These are phyloP conservation scores for Shargacucullia verbasci DNA, from an alignment of 2,888 invertebrate species.

Conservation along the genomic window DNA sequence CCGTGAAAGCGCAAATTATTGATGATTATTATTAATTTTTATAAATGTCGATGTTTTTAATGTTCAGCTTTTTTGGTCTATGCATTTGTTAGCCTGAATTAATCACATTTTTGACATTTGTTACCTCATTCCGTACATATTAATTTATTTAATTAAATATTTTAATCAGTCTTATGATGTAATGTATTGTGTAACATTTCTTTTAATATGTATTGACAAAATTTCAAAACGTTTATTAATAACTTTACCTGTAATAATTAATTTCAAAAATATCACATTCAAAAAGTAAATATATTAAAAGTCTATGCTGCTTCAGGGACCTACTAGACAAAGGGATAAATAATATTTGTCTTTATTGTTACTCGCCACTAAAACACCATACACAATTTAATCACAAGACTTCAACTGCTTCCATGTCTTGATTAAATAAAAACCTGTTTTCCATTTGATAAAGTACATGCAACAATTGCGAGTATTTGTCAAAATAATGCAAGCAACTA, in stretches of 20 bases:
- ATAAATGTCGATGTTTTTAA: not conserved
- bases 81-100: not conserved
- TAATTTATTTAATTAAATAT: not conserved
- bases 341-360: conserved; percentile 2
- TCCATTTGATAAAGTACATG: conserved; percentile 24
- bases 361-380: conserved; percentile 6
- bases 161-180: too few relatives aligned
- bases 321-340: too few relatives aligned
- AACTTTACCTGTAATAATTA: too few relatives aligned
- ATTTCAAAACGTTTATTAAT: too few relatives aligned
- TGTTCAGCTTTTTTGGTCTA: not conserved
- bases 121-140: not conserved
- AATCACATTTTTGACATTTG: not conserved
- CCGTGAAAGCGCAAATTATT: conserved; percentile 22
- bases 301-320: too few relatives aligned
- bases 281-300: too few relatives aligned
- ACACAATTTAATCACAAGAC: conserved; percentile 13
- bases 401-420: conserved; percentile 21
- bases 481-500: conserved; percentile 31
- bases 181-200: too few relatives aligned
- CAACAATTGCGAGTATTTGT: conserved; percentile 24
- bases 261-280: too few relatives aligned
- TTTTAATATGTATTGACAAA: too few relatives aligned
- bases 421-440: conserved; percentile 39
- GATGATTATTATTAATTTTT: not conserved